Evolutionary conservation across 2,113 vertebrate genomes (phyloP), one percentile per base, ranked within the genome.

Genomic region (Polypterus senegalus): DNA sequence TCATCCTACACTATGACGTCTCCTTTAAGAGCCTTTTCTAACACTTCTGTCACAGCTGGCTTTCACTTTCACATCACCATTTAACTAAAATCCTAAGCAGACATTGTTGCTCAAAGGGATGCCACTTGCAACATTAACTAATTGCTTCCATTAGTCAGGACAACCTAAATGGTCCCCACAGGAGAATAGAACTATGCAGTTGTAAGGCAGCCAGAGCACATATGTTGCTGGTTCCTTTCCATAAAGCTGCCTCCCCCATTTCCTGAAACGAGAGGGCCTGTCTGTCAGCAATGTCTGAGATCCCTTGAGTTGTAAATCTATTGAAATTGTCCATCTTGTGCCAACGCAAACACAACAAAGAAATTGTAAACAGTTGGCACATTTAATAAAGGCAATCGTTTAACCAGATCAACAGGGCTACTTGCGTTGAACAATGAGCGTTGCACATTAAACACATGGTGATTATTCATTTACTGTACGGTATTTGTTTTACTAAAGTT

Each of bases 311-410:
- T 64, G 62, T 57, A 80, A 77, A 69, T 69, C 69, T 63, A 44
- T 64, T 61, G 65, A 1, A 44, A n/a, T 56, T 76, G 56, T 60
- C 63, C 68, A 74, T 74, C 75, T 67, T 66, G 65, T 73, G 77
- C 81, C 79, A 80, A 78, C 70, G 71, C 64, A 57, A 67, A 67
- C 68, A 83, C 74, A 77, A 80, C 73, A 71, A 68, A 78, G 67
- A 67, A 64, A 67, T 68, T 75, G 73, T 75, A 79, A 83, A 79
- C 72, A 79, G 65, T 74, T 69, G 69, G 60, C 74, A 72, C 72
- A 52, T 65, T 56, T 66, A 68, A 77, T 71, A 73, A 68, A 76
- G 67, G 59, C 68, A 70, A 53, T 27, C 67, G 72, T 11, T 70
- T 71, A 76, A 77, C 64, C 46, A 66, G 71, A 82, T 67, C 65